A percentile compares a stretch with the other conserved stretches of the same genome.
phyloP scores from a whole-genome alignment of 2,113 vertebrate genomes.

The Brachypodius melanocephalos region DNA sequence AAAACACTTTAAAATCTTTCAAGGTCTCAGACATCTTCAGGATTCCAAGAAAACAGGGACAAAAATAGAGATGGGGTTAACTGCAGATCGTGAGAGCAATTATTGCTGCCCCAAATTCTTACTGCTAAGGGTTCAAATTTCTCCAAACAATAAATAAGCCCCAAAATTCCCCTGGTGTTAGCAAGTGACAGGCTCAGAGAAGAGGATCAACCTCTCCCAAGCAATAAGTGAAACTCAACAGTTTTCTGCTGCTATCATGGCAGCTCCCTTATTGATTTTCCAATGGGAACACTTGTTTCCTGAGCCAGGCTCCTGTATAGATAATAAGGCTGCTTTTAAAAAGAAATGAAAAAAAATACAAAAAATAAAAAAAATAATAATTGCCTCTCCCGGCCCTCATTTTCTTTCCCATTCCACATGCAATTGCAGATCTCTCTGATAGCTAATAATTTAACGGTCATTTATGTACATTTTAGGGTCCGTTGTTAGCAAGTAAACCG shows the following conservation, averaged over 20 bases:
- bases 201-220: not conserved
- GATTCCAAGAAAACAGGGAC: not conserved
- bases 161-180: not conserved
- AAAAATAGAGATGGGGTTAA: not conserved
- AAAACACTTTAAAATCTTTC: not conserved
- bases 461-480: constrained; percentile 27
- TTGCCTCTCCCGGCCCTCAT: not conserved
- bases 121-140: not conserved
- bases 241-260: constrained; percentile 6
- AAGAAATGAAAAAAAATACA: not conserved
- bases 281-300: not conserved
- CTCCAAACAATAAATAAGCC: not conserved
- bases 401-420: constrained; percentile 22
- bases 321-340: constrained; percentile 4
- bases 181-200: not conserved
- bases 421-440: constrained; percentile 42
- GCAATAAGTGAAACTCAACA: constrained; percentile 27
- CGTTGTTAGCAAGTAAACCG: constrained; percentile 27
- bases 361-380: constrained; percentile 44
- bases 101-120: not conserved
- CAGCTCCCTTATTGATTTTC: constrained; percentile 31
- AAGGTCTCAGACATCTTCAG: not conserved
- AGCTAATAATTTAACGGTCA: constrained; percentile 31
- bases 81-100: not conserved
- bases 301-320: not conserved